Evolutionary conservation across 2,888 invertebrate genomes (phyloP), one percentile per base, ranked within the genome.

Genomic region (Adelphocoris suturalis): DNA sequence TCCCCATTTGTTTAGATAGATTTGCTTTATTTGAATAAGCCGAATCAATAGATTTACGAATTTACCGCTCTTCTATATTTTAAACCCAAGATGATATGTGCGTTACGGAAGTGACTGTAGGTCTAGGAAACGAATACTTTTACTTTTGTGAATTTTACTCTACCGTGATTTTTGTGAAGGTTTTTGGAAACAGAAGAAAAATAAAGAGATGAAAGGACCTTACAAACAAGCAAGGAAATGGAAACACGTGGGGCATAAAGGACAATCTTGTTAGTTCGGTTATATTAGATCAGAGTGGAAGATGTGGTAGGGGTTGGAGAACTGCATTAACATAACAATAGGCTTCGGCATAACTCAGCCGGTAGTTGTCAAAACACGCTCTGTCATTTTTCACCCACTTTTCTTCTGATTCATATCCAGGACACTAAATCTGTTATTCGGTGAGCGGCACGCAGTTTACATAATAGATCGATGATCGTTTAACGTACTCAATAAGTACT

Each of bases 281-380:
- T 78, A 28, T 48, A 81, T 23, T n/a, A 47, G 81, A 47, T 28
- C 16, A 81, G 47, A 81, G 48, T 80, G 81, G 23, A 61, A 19
- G 61, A 61, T 61, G 47, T 23, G 47, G 47, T 19, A 46, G n/a
- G 19, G 7, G 81, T 48, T 47, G 46, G 81, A n/a, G 48, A 23
- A 47, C 48, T 12, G 16, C 81, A 81, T 81, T 81, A 81, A 81
- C 81, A 81, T 81, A 81, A 81, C 48, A 81, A 81, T 81, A 47
- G 81, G 81, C 47, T 47, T 81, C 81, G 81, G 47, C 81, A 81
- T 81, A 81, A 81, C 81, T 81, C 81, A 81, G 48, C 16, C 5
- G n/a, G 48, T 37, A 81, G 81, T 47, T 47, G 46, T 47, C 81
- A 46, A 81, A 81, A 27, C 48, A 46, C 48, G 19, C 23, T 81